Percentiles rank a stretch among this genome's conserved stretches.
These are phyloP conservation scores for Scaptomyza polygonia DNA, from an alignment of 2,888 invertebrate genomes.

Conservation along the genomic window DNA sequence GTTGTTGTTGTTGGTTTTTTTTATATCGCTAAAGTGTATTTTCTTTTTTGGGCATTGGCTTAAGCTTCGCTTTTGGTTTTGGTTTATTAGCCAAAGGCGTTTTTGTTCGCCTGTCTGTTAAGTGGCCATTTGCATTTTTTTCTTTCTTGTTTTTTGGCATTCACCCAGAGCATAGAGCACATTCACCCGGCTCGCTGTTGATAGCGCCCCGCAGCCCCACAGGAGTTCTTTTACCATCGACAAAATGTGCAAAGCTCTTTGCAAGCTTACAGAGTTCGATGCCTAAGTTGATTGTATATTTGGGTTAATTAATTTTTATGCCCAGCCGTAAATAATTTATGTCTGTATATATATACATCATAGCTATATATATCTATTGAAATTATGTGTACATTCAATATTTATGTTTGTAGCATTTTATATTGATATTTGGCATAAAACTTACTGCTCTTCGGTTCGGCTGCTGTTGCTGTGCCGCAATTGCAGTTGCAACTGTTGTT, in stretches of 20 bases:
- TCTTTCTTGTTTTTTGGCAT: too few relatives aligned
- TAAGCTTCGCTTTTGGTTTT: constrained; percentile 64
- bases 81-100: constrained; percentile 65
- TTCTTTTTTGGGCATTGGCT: constrained; percentile 37
- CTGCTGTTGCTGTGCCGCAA: constrained; percentile 33
- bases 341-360: neutral
- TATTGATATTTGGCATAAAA: constrained; percentile 6
- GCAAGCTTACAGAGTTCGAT: constrained; percentile 11
- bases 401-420: neutral
- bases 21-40: constrained; percentile 21
- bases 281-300: constrained; percentile 44
- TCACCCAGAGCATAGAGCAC: constrained; percentile 21
- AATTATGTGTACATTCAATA: constrained; percentile 1
- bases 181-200: constrained; percentile 16
- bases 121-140: constrained; percentile 72
- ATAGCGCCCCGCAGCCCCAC: neutral
- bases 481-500: constrained; percentile 20
- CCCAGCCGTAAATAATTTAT: constrained; percentile 36
- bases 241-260: constrained; percentile 11
- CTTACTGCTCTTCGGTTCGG: constrained; percentile 50
- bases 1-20: constrained; percentile 30
- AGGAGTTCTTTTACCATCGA: neutral
- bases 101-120: constrained; percentile 61
- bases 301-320: constrained; percentile 60
- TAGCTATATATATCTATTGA: neutral